Evolutionary conservation across 2,113 vertebrate species (phyloP), one percentile per base, ranked within the genome.

Genomic region (Pithys albifrons): DNA sequence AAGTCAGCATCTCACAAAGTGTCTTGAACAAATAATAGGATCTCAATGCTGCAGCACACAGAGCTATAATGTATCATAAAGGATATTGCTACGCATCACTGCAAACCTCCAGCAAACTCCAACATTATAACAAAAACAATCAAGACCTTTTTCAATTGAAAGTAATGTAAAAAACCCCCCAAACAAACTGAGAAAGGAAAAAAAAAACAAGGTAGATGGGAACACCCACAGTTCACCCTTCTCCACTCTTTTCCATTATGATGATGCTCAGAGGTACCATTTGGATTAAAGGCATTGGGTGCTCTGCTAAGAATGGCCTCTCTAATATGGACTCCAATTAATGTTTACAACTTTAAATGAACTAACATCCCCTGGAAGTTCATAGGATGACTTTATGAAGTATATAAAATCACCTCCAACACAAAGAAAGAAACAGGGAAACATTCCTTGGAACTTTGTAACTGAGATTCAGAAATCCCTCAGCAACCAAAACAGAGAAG

Each of bases 1-100:
- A 93, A 89, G 57, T n/a, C 66, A 88, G 52, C 61, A 90, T 48
- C 35, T 75, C 59, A 81, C 41, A 89, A 82, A 61, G 67, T 35
- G 41, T 54, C 76, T 77, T 41, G n/a, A 77, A 70, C 64, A 73
- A 83, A 57, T 33, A 79, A 75, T 4, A 70, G n/a, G 28, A 84
- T 43, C 43, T 52, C 43, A 59, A 22, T 0, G 10, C 37, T 35
- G 41, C 4, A 12, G 52, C 11, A 87, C 35, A 45, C 15, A 45
- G 33, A 65, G 48, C 48, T 75, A 4, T 28, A 71, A 75, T 12
- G 27, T 14, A 59, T 33, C 61, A 61, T 65, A 52, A 65, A 58
- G 27, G 24, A 57, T 49, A 88, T 9, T 37, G 58, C 13, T 57
- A 79, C 52, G 49, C 52, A 82, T 48, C n/a, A n/a, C n/a, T 84